phyloP scores from a whole-genome alignment of 2,888 invertebrate genomes.

The Gnatocerus cornutus region DNA sequence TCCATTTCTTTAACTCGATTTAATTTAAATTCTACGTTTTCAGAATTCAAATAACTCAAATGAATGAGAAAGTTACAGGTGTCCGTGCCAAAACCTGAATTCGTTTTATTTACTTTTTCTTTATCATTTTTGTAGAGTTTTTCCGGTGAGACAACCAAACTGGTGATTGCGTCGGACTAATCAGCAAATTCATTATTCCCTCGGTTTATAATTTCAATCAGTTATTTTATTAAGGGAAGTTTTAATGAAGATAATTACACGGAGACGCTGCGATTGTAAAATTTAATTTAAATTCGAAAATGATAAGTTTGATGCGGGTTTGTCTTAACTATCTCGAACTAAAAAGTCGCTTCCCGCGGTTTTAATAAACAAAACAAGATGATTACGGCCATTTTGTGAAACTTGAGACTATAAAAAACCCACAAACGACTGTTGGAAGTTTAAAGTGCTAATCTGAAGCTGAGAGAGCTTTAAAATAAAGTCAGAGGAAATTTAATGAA shows the following conservation, averaged over 20 bases:
- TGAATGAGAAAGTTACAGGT: conserved; percentile 6
- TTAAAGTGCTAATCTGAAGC: neutral
- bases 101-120: too few species aligned
- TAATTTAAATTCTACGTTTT: conserved; percentile 3
- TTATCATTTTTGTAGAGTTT: too few species aligned
- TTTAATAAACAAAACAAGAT: conserved; percentile 7
- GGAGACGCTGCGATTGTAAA: neutral
- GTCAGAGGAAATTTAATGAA: neutral
- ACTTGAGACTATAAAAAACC: neutral
- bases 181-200: neutral
- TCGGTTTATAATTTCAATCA: conserved; percentile 1
- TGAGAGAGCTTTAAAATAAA: neutral
- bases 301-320: neutral
- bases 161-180: too few species aligned
- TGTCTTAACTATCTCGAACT: neutral
- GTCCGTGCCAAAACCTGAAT: neutral
- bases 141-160: too few species aligned
- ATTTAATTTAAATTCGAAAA: conserved; percentile 6
- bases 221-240: conserved; percentile 1
- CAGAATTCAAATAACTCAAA: neutral
- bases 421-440: neutral
- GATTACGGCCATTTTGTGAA: neutral
- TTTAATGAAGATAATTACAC: conserved; percentile 6
- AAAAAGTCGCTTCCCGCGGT: neutral
- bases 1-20: neutral